phyloP scores from a whole-genome alignment of 2,888 invertebrate species.

The Silvanus unidentatus region DNA sequence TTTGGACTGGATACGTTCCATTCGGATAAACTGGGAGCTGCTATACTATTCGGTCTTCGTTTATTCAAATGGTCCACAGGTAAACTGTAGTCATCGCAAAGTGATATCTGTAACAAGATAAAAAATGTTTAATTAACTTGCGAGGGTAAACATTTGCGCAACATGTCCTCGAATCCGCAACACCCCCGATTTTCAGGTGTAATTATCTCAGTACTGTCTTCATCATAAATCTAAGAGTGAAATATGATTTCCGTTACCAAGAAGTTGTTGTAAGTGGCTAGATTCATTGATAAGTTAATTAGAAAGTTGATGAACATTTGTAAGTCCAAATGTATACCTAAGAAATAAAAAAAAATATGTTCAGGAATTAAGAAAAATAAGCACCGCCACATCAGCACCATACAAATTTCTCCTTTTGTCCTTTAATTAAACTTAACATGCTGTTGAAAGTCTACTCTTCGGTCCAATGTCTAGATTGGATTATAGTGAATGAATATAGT shows the following conservation, averaged over 20 bases:
- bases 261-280: too few species aligned
- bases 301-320: too few species aligned
- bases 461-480: too few species aligned
- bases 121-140: conserved; percentile 16
- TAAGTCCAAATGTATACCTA: too few species aligned
- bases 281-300: too few species aligned
- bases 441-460: too few species aligned
- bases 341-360: too few species aligned
- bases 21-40: conserved; percentile 57
- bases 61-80: conserved; percentile 71
- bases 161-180: conserved; percentile 9
- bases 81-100: conserved; percentile 82
- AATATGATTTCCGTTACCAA: conserved; percentile 26
- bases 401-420: too few species aligned
- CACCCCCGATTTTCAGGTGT: conserved; percentile 14
- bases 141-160: conserved; percentile 11
- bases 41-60: conserved; percentile 60
- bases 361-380: too few species aligned
- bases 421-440: too few species aligned
- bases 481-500: too few species aligned
- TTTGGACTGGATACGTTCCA: conserved; percentile 52
- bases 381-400: too few species aligned
- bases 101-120: conserved; percentile 62
- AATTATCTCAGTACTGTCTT: conserved; percentile 27
- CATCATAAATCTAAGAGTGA: conserved; percentile 31